Conservation (phyloP, 1,140 invertebrate species). For the Geopemphigus sp. region DNA sequence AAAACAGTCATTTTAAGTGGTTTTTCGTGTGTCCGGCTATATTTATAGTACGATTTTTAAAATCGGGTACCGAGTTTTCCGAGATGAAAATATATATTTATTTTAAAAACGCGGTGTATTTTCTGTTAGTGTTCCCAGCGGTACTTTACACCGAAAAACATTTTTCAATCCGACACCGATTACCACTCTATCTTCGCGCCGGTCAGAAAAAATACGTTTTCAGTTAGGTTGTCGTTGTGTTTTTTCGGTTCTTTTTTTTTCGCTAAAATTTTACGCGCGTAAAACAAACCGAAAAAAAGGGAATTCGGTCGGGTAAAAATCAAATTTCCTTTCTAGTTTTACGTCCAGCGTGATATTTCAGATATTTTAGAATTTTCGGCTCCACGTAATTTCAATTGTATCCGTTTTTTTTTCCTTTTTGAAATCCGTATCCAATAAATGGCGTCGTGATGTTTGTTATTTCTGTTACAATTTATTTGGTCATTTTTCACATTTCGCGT, state of each 20-base stretch:
- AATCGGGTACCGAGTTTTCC: background rate
- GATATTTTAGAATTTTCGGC: no score
- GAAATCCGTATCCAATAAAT: no score
- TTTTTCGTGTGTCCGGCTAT: background rate
- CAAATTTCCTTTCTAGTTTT: background rate
- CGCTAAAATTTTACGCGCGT: background rate
- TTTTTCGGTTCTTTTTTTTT: background rate
- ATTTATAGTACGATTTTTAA: conserved; percentile 1
- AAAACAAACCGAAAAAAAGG: background rate
- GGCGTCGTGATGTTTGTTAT: no score
- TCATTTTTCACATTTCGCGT: no score
- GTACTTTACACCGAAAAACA: background rate
- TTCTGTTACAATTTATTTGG: no score
- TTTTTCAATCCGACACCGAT: background rate
- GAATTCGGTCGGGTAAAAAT: background rate
- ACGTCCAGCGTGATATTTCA: no score
- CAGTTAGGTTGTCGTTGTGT: background rate
- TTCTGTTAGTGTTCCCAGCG: background rate
- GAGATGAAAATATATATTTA: background rate
- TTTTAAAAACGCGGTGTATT: background rate
- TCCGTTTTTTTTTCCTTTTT: no score
- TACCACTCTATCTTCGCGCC: conserved; percentile 14
- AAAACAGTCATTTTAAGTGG: background rate
- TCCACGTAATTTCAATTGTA: no score
- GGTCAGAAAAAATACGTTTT: background rate